These are phyloP conservation scores for Parazoanthus darwini DNA, from an alignment of 92 coral and sea anemone genomes.

Conservation along the genomic window DNA sequence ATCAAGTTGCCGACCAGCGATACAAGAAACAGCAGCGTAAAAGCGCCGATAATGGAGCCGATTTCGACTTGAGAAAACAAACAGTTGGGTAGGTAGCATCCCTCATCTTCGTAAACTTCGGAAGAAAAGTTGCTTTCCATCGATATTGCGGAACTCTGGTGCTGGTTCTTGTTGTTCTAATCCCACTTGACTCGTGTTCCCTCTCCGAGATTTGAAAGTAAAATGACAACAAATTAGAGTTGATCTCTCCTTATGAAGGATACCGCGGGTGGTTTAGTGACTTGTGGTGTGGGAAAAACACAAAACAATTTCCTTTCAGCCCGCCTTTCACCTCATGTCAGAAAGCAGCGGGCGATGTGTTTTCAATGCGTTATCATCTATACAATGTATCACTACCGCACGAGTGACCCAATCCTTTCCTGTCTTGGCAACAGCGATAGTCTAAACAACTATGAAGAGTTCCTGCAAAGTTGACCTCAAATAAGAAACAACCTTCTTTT, in stretches of 20 bases:
- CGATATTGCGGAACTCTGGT: background rate
- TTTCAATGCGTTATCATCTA: background rate
- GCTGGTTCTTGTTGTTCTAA: background rate
- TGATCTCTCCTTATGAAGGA: background rate
- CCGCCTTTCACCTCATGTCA: background rate
- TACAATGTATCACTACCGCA: background rate
- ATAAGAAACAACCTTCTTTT: slow-evolving; percentile 1
- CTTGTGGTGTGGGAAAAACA: background rate
- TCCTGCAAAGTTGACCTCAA: slow-evolving; percentile 3
- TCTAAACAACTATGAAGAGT: slow-evolving; percentile 8
- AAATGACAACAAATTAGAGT: background rate
- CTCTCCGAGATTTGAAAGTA: background rate
- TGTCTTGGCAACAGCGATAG: background rate
- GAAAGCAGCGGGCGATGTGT: background rate
- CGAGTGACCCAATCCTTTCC: background rate
- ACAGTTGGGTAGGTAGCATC: slow-evolving; percentile 15
- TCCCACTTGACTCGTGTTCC: background rate
- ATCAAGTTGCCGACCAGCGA: slow-evolving; percentile 28
- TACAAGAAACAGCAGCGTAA: slow-evolving; percentile 15
- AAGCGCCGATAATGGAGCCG: slow-evolving; percentile 10
- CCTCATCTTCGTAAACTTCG: background rate
- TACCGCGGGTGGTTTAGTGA: background rate
- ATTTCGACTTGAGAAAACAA: slow-evolving; percentile 27
- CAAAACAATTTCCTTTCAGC: background rate
- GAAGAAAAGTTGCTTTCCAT: background rate